Evolutionary conservation across 2,888 invertebrate genomes (phyloP), one percentile per base, ranked within the genome.

Genomic region (Rhabditophanes sp.): DNA sequence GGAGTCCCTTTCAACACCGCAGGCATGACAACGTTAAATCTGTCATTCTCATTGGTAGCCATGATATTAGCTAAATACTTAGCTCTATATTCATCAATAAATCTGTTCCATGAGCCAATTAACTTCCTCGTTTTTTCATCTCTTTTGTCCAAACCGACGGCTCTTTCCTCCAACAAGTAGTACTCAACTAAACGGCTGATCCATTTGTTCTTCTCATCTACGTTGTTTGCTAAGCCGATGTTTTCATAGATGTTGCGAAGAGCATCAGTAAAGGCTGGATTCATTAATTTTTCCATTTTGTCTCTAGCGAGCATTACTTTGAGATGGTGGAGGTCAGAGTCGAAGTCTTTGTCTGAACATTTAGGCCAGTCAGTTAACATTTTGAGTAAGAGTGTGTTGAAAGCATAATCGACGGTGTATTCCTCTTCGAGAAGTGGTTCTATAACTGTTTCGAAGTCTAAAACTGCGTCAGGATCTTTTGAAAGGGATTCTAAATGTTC

Each of bases 351-450:
- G n/a, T 42, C 12, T 22, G 39, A 44, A 31, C 50, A 49, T 31
- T 47, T 48, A 56, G 61, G 59, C 61, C 61, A 61, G 37, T 62
- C 61, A 1, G 61, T 61, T n/a, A 56, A 40, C 61, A 61, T 61
- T 39, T 62, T 62, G 16, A 62, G 39, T 5, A 57, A 23, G 1
- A 61, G 41, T 7, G 61, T 62, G 31, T 56, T 50, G 39, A 59
- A 54, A 2, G 56, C 56, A 27, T 50, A 60, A 30, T 57, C 48
- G 8, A 57, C 46, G 20, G 61, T 58, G 39, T 53, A 56, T 32
- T 56, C 56, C 35, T 61, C 61, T 4, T 43, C 42, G 11, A 62
- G 37, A 12, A 61, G 35, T 11, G 61, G 59, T 3, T 46, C 50
- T 20, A 62, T 43, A 7, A 55, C 48, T 11, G 42, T 51, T 12